phyloP scores from a whole-genome alignment of 2,888 invertebrate species.

The Villa cingulata region DNA sequence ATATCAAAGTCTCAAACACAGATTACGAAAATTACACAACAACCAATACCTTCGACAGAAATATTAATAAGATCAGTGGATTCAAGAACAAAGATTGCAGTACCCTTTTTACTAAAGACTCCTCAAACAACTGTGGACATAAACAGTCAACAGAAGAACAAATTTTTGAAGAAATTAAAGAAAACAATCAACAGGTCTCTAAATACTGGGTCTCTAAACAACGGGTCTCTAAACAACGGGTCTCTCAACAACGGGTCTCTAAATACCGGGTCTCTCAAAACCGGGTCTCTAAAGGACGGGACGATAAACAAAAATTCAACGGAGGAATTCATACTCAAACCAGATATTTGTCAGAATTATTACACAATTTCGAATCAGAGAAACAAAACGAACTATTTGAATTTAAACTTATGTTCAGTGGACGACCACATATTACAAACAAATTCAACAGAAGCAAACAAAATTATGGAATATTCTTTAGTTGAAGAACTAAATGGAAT shows the following conservation, averaged over 20 bases:
- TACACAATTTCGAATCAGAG: neutral
- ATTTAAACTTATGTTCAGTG: neutral
- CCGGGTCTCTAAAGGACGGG: no score
- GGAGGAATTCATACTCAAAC: neutral
- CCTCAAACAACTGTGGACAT: neutral
- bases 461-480: slow-evolving; percentile 4
- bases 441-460: neutral
- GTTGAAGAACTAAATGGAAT: slow-evolving; percentile 3
- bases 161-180: neutral
- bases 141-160: neutral
- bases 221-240: neutral
- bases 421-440: neutral
- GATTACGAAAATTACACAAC: neutral
- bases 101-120: slow-evolving; percentile 7
- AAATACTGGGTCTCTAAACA: neutral
- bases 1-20: neutral
- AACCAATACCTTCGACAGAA: neutral
- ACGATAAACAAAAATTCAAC: neutral
- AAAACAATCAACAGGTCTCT: neutral
- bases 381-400: neutral
- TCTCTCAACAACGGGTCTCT: neutral
- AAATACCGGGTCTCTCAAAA: neutral
- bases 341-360: neutral
- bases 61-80: neutral
- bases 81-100: neutral